phyloP scores from a whole-genome alignment of 2,888 invertebrate genomes.

The Melieria omissa region DNA sequence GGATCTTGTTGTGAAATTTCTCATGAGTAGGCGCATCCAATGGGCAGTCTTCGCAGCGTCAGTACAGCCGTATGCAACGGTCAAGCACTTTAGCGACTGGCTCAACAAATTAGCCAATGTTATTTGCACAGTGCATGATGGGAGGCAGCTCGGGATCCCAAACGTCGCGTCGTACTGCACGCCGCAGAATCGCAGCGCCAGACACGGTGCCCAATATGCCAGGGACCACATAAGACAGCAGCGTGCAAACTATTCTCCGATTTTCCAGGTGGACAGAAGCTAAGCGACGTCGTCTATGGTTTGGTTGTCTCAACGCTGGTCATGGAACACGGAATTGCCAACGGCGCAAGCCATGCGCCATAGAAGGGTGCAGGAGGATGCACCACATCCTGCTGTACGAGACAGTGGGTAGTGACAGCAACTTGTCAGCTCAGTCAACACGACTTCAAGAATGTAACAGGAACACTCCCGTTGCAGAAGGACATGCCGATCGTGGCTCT shows the following conservation, averaged over 20 bases:
- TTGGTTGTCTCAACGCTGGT: too few species aligned
- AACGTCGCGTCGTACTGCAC: slow-evolving; percentile 22
- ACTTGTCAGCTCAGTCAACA: too few species aligned
- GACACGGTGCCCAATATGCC: slow-evolving; percentile 8
- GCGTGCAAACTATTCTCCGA: neutral
- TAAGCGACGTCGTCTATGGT: neutral
- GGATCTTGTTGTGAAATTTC: slow-evolving; percentile 1
- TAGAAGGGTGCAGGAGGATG: neutral
- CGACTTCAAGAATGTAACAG: too few species aligned
- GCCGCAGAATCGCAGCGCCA: neutral
- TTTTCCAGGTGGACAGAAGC: neutral
- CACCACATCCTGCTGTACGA: neutral
- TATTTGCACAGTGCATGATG: slow-evolving; percentile 18
- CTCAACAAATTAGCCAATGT: slow-evolving; percentile 17
- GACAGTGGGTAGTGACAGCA: neutral
- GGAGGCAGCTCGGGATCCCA: neutral
- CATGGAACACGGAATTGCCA: too few species aligned
- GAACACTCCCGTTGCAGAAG: too few species aligned
- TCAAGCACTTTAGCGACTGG: slow-evolving; percentile 5
- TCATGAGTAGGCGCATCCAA: slow-evolving; percentile 6
- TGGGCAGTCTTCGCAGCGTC: neutral
- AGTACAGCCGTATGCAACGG: slow-evolving; percentile 2
- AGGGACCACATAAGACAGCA: neutral
- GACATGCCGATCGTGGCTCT: neutral
- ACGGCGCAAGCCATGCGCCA: neutral